phyloP scores from a whole-genome alignment of 2,113 vertebrate genomes.

The Stercorarius parasiticus region DNA sequence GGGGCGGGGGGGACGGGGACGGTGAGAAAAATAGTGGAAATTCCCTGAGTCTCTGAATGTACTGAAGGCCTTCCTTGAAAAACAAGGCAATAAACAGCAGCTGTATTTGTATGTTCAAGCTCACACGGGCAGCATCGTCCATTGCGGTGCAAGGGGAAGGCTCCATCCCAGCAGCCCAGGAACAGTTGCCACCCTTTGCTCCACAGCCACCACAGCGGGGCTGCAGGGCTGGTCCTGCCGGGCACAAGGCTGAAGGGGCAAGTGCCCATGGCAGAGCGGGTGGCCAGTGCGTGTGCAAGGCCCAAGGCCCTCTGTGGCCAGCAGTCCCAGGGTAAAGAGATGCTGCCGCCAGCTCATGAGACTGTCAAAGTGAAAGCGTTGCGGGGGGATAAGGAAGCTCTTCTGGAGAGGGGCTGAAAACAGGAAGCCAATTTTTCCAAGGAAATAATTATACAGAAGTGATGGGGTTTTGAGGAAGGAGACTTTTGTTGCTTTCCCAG shows the following conservation, averaged over 20 bases:
- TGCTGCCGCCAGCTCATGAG: not conserved
- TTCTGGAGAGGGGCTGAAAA: not conserved
- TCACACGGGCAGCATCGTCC: not conserved
- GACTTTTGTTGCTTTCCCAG: not conserved
- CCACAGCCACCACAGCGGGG: not conserved
- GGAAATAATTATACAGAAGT: not conserved
- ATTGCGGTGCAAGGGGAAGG: not conserved
- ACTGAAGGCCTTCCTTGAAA: slow-evolving; percentile 63
- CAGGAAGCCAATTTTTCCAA: not conserved
- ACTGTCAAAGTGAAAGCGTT: not conserved
- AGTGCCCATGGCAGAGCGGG: rapidly evolving
- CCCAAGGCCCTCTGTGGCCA: not conserved
- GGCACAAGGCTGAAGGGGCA: not conserved
- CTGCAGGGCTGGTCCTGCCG: not conserved
- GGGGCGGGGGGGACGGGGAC: not conserved
- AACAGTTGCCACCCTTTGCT: not conserved
- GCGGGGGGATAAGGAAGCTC: not conserved
- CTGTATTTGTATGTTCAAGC: not conserved
- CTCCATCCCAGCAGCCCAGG: not conserved
- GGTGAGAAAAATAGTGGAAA: slow-evolving; percentile 75
- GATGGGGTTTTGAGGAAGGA: not conserved
- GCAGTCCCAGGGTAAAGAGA: not conserved
- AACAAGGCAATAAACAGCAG: slow-evolving; percentile 55
- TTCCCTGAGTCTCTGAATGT: slow-evolving; percentile 55
- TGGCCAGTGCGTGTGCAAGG: rapidly evolving